These are phyloP conservation scores for Ericerus pela DNA, from an alignment of 1,140 invertebrate species.

Conservation along the genomic window DNA sequence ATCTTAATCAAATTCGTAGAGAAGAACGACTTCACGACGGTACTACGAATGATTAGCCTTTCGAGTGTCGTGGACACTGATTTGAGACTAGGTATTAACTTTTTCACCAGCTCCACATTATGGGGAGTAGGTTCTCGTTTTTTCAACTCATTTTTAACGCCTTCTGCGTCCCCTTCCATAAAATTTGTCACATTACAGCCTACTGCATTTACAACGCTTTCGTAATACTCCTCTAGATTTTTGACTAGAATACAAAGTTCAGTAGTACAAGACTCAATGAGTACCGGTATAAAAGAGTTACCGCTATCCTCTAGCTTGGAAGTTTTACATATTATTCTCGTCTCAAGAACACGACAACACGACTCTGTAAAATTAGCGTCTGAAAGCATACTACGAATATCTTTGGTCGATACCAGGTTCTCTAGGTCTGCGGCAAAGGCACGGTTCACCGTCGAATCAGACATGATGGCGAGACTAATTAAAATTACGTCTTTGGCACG, in stretches of 20 bases:
- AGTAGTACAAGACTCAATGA: conserved; percentile 14
- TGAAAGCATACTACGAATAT: conserved; percentile 37
- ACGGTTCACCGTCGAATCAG: conserved; percentile 38
- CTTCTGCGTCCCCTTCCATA: conserved; percentile 5
- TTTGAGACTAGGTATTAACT: not conserved
- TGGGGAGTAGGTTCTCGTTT: no score
- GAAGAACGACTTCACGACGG: not conserved
- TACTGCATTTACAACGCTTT: conserved; percentile 14
- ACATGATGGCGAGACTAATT: conserved; percentile 43
- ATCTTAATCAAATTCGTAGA: not conserved
- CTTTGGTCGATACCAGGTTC: conserved; percentile 37
- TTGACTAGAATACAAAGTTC: conserved; percentile 13
- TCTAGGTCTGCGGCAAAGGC: conserved; percentile 42
- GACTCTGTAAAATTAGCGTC: conserved; percentile 39
- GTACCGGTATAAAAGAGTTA: conserved; percentile 3
- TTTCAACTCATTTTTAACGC: conserved; percentile 15
- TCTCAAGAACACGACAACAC: conserved; percentile 44
- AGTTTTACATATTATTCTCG: conserved; percentile 33
- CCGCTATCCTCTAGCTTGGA: not conserved
- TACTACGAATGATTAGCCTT: not conserved
- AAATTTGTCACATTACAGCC: conserved; percentile 13
- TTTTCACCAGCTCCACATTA: not conserved
- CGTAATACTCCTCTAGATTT: conserved; percentile 15
- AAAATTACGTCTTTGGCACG: conserved; percentile 40
- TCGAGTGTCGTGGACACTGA: not conserved